Evolutionary conservation across 2,888 invertebrate genomes (phyloP), one percentile per base, ranked within the genome.

Genomic region (Perizoma affinitatum): DNA sequence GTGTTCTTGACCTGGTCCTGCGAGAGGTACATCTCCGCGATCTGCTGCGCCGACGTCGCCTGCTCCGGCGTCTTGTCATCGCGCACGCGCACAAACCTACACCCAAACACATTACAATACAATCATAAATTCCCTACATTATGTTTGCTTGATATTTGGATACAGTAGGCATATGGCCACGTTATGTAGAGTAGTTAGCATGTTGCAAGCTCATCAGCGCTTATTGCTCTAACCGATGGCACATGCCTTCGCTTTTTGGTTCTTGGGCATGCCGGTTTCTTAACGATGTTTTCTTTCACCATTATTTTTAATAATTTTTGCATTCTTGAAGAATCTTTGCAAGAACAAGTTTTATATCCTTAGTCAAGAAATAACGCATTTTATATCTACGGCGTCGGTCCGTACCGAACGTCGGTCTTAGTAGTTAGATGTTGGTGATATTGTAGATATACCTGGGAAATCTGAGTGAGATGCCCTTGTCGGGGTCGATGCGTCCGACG

Each of bases 21-120:
- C 74, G 94, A 96, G 4, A 95, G 95, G 89, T 99, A 99, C 96
- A 99, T 95, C 42, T 95, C 94, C 0, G 97, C 97, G 43, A 98
- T 94, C 93, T 99, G 99, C 72, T 95, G 94, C 49, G 98, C 95
- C 4, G 95, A 94, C 4, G 99, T 99, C 1, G 99, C 98, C 78
- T 98, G 96, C 86, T 99, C 99, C 3, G 97, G 95, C 33, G 93
- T 93, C 90, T 99, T 99, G 88, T 99, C 99, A 5, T 97, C 97
- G 35, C 99, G 94, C 48, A 97, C 95, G 38, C 98, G 94, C 55
- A 99, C 90, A 83, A 98, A 99, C 58, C 94, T 92, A 38, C 38
- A 7, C 5, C n/a, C 7, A 33, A 6, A 11, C 6, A 33, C 8
- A 42, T 5, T 42, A 42, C 42, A 42, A n/a, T n/a, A n/a, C 42